Evolutionary conservation across 2,113 vertebrate species (phyloP).

Genomic region (Speoplatyrhinus poulsoni): DNA sequence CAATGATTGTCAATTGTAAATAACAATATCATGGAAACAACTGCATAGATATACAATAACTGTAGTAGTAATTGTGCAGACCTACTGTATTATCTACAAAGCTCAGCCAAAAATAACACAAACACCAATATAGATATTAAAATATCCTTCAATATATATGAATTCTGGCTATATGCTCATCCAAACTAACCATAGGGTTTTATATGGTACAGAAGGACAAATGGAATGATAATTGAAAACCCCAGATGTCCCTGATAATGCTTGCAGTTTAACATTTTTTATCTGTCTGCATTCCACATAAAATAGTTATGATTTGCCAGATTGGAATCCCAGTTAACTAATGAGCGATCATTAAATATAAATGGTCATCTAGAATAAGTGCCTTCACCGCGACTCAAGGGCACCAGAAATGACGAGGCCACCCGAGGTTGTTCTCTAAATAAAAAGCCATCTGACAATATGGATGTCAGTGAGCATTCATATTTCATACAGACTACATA

Average conservation of each 20-base stretch:
- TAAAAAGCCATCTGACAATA: slow-evolving; percentile 14
- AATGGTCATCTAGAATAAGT: slow-evolving; percentile 10
- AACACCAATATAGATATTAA: slow-evolving; percentile 3
- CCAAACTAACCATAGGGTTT: neutral
- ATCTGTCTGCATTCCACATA: slow-evolving; percentile 3
- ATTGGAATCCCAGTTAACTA: slow-evolving; percentile 13
- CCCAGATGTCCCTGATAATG: neutral
- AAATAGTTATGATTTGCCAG: slow-evolving; percentile 9
- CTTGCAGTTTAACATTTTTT: neutral
- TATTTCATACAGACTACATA: slow-evolving; percentile 20
- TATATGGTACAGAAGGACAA: neutral
- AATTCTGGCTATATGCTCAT: neutral
- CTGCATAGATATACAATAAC: no score
- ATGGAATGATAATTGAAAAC: neutral
- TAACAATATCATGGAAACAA: no score
- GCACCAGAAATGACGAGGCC: neutral
- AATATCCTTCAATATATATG: slow-evolving; percentile 30
- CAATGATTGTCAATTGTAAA: no score
- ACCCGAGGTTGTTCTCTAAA: slow-evolving; percentile 25
- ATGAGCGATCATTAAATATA: slow-evolving; percentile 29
- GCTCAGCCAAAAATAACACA: neutral
- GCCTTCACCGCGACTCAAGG: slow-evolving; percentile 9
- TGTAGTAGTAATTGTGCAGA: no score
- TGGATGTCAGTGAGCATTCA: slow-evolving; percentile 1
- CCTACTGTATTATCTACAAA: neutral